A percentile compares a stretch with the other conserved stretches of the same genome.
These are phyloP conservation scores for Chloropsis hardwickii DNA, from an alignment of 2,113 vertebrate species.

Conservation along the genomic window DNA sequence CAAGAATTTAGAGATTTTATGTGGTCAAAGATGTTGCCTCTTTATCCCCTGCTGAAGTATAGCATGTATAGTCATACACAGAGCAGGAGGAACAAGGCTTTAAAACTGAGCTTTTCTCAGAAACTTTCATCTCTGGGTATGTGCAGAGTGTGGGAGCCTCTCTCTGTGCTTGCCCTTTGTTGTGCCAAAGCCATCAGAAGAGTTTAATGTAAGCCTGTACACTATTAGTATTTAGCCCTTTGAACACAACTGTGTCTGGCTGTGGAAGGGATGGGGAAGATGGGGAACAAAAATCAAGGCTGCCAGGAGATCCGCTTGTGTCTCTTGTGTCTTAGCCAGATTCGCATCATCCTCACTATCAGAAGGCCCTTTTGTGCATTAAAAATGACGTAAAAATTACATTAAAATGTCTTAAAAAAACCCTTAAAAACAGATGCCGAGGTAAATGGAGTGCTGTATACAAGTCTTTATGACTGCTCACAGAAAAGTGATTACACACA, in stretches of 20 bases:
- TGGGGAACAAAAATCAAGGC: background rate
- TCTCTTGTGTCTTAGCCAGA: background rate
- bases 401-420: background rate
- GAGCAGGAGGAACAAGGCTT: background rate
- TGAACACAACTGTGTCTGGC: background rate
- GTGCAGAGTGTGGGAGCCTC: background rate
- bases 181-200: background rate
- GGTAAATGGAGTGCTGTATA: background rate
- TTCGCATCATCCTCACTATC: background rate
- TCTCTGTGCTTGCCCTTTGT: background rate
- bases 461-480: background rate
- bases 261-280: background rate
- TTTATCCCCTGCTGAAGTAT: background rate
- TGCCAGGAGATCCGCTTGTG: background rate
- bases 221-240: background rate
- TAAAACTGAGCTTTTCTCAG: background rate
- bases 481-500: background rate
- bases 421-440: background rate
- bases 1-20: background rate
- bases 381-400: background rate
- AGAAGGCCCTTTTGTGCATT: background rate
- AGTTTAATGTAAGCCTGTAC: background rate
- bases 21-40: background rate
- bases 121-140: background rate
- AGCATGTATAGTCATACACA: background rate